Evolutionary conservation across 1,140 invertebrate genomes (phyloP), one percentile per base, ranked within the genome.

Genomic region (Dryas iulia): DNA sequence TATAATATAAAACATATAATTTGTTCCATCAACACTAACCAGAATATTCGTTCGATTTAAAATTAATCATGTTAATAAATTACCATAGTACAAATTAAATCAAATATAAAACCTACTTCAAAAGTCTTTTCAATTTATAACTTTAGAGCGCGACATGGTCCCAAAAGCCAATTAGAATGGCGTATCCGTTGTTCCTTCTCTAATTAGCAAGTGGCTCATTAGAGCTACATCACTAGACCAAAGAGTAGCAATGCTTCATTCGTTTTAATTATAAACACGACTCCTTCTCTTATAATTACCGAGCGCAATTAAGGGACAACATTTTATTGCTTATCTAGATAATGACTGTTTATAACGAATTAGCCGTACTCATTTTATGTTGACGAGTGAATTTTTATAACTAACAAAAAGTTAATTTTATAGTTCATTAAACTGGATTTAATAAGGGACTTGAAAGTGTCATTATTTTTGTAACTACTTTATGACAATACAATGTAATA

Each of bases 81-180:
- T 14, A 60, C 11, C 8, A 59, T 24, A 25, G 12, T 56, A 1
- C n/a, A 35, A 39, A 30, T 39, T 10, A 21, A 61, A 53, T 54
- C 39, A 68, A 59, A 56, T 56, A 53, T 30, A 61, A 54, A 39
- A 60, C 30, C 59, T 33, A 56, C 54, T 63, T 63, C 18, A 63
- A 61, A 69, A 59, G 68, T 70, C 57, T 65, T 69, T 52, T 63
- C 53, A 69, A 69, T 62, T 57, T 63, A 63, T 60, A 63, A 69
- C 26, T 69, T 63, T 35, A 35, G 35, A 30, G 54, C 59, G 53
- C 59, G 54, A 69, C 66, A 58, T 81, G 84, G 77, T 86, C 86
- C 87, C 84, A 86, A 88, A 91, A 89, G 89, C 86, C 86, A 91
- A 91, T 91, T 91, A 91, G 85, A 87, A 89, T 89, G 81, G 78